phyloP scores from a whole-genome alignment of 2,113 vertebrate genomes.

The Entomyzon cyanotis region DNA sequence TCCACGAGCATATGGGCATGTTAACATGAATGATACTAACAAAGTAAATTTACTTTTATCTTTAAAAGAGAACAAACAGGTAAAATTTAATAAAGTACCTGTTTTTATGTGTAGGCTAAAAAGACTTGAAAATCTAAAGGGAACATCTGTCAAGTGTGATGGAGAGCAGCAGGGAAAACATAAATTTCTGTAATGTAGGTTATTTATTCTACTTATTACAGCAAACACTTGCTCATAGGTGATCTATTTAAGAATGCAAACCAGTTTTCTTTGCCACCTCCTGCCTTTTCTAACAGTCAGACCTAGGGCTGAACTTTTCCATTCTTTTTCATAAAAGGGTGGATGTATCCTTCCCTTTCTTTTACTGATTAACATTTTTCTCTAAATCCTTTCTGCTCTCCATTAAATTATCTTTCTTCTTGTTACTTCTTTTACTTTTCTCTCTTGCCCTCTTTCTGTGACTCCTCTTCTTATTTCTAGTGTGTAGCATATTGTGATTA shows the following conservation, averaged over 20 bases:
- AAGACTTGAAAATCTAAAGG: constrained; percentile 45
- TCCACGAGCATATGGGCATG: background rate
- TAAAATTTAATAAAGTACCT: constrained; percentile 55
- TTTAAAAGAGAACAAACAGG: constrained; percentile 39
- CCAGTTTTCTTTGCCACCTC: background rate
- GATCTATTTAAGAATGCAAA: constrained; percentile 10
- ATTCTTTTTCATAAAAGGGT: background rate
- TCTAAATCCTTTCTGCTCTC: background rate
- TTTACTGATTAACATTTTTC: background rate
- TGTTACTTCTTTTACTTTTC: background rate
- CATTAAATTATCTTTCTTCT: background rate
- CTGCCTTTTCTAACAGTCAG: background rate
- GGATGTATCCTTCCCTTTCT: background rate
- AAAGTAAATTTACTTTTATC: constrained; percentile 39
- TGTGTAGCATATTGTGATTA: background rate
- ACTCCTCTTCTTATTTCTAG: background rate
- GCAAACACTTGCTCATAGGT: background rate
- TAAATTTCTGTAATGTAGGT: constrained; percentile 18
- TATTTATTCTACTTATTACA: constrained; percentile 50
- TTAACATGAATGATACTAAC: constrained; percentile 11
- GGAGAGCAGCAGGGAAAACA: constrained; percentile 32
- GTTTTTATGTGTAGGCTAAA: constrained; percentile 32
- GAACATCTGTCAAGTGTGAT: constrained; percentile 42
- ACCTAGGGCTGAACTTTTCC: background rate
- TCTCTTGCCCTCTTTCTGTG: background rate